Evolutionary conservation across 1,140 invertebrate species (phyloP), one percentile per base, ranked within the genome.

Genomic region (Probaryconus sp.): DNA sequence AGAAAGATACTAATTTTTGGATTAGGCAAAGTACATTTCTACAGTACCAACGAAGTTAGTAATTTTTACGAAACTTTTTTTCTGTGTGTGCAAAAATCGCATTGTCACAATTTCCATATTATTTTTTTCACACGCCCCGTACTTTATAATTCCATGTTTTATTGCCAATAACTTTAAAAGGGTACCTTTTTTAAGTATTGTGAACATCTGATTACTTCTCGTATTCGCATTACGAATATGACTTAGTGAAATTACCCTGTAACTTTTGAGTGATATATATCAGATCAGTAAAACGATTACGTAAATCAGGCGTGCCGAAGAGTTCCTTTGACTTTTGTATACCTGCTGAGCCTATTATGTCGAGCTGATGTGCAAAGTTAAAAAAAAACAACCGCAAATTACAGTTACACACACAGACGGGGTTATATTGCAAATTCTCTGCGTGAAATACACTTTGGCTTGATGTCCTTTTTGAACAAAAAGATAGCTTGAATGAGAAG

Each of bases 261-360:
- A 5, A 53, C 2, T 17, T 16, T 17, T 11, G 13, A 38, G 1
- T 45, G 14, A 45, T 58, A n/a, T 26, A 26, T 35, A 51, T 26
- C 30, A 51, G 17, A 51, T 64, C 24, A 51, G 3, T 16, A 5
- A 30, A 38, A 2, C 9, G 33, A 43, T 47, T 26, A 13, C 13
- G 30, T 26, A 43, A 24, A 17, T 50, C 38, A 40, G 28, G n/a
- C 6, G 21, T 51, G 26, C 60, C 5, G 7, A 31, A 50, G 17
- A 42, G 60, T 64, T 43, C 20, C 7, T 50, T 38, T 30, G 28
- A 61, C 30, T 51, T 64, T 31, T 51, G 28, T 35, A 13, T 51
- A 43, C 47, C 60, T 43, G 47, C 60, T 64, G 60, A 51, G 60
- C 30, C 38, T 17, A 51, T 51, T 64, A 64, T 43, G 60, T 64